Conservation (phyloP, 1,140 invertebrate genomes). For the Drosophila triauraria region DNA sequence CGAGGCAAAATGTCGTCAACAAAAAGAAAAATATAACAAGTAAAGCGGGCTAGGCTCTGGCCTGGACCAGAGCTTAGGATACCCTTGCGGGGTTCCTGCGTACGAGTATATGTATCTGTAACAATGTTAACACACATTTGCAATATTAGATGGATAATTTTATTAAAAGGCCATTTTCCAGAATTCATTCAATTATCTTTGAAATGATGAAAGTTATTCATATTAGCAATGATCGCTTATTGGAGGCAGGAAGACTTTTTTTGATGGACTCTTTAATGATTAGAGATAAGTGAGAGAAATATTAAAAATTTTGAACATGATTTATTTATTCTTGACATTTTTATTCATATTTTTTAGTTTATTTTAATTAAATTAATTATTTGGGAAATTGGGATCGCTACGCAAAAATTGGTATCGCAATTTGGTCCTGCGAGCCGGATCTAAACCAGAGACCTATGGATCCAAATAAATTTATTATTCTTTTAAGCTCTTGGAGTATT, state of each 20-base stretch:
- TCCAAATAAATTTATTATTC: too few species aligned
- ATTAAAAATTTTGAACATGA: not conserved
- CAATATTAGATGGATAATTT: conserved; percentile 16
- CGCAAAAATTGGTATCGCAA: too few species aligned
- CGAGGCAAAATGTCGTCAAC: conserved; percentile 77
- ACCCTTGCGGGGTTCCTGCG: conserved; percentile 9
- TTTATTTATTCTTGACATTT: too few species aligned
- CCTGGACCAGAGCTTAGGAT: conserved; percentile 27
- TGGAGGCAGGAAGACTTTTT: not conserved
- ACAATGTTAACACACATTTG: conserved; percentile 9
- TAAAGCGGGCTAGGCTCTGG: conserved; percentile 7
- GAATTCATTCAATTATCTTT: conserved; percentile 8
- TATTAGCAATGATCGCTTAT: not conserved
- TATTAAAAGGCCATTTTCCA: conserved; percentile 13
- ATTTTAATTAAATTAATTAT: too few species aligned
- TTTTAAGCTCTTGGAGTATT: too few species aligned
- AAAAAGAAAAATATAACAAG: conserved; percentile 63
- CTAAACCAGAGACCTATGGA: too few species aligned
- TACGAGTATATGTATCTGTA: not conserved
- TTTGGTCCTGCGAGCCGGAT: too few species aligned
- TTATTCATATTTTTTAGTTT: not conserved
- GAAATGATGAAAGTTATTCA: conserved; percentile 4
- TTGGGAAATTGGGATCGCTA: too few species aligned
- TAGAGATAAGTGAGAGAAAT: not conserved
- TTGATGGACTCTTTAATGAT: not conserved